Evolutionary conservation across 2,797 vertebrate species (phyloP).

Genomic region (Sandelia bainsii): DNA sequence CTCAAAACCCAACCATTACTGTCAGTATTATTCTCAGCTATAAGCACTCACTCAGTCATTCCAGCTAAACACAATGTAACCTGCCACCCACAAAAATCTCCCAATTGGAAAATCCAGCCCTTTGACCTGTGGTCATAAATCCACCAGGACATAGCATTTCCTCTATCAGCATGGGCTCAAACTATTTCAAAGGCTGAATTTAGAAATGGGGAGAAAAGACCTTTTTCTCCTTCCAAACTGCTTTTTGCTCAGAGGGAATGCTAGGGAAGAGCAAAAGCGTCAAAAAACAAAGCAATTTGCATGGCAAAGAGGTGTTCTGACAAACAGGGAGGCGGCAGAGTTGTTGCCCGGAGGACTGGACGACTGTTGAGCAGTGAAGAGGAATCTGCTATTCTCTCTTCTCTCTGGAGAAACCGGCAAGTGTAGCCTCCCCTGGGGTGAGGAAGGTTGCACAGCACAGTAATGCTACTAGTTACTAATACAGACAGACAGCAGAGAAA

Average conservation of each 20-base stretch:
- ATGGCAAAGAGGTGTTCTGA: constrained; percentile 75
- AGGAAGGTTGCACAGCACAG: constrained; percentile 35
- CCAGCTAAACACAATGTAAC: constrained; percentile 14
- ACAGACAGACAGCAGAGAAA: constrained; percentile 36
- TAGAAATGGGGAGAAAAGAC: constrained; percentile 31
- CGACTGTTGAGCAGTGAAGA: constrained; percentile 62
- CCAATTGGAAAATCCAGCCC: constrained; percentile 25
- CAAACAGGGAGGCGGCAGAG: constrained; percentile 52
- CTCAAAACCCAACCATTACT: constrained; percentile 11
- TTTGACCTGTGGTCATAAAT: constrained; percentile 59
- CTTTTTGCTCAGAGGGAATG: constrained; percentile 46
- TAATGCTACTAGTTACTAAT: constrained; percentile 61
- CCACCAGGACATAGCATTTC: constrained; percentile 35
- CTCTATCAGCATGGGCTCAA: constrained; percentile 33
- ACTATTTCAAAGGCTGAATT: constrained; percentile 43
- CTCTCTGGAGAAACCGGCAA: constrained; percentile 56
- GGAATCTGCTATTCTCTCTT: constrained; percentile 59
- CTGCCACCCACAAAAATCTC: constrained; percentile 14
- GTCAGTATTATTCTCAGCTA: constrained; percentile 23
- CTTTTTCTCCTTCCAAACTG: constrained; percentile 38
- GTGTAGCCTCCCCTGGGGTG: constrained; percentile 47
- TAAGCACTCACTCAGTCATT: constrained; percentile 28
- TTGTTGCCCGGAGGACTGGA: constrained; percentile 65
- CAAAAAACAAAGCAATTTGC: constrained; percentile 67
- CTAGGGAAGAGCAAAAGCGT: constrained; percentile 31